Conservation (phyloP, 2,113 vertebrate genomes). For the Callorhinus ursinus region DNA sequence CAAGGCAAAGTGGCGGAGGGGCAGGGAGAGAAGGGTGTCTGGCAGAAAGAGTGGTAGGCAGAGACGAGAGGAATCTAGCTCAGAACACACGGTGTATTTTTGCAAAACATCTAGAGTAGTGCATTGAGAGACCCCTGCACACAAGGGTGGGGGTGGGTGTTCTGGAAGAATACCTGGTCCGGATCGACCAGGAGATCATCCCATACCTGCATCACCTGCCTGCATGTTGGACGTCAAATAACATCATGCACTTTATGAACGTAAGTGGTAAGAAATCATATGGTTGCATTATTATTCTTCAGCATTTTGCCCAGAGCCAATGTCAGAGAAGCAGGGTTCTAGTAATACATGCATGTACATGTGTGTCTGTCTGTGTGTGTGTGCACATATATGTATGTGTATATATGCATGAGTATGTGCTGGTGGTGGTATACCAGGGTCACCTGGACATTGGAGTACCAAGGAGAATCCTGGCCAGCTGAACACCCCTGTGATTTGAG, state of each 20-base stretch:
- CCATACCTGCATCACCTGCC: no score
- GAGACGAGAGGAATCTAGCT: no score
- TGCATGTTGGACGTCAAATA: accelerated
- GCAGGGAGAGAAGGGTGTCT: background rate
- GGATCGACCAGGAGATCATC: background rate
- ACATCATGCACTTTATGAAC: background rate
- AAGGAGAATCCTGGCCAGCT: no score
- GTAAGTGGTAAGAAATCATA: background rate
- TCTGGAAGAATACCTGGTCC: background rate
- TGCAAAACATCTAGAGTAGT: background rate
- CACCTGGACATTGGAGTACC: background rate
- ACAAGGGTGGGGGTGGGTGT: no score
- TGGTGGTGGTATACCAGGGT: background rate
- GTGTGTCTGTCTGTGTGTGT: no score
- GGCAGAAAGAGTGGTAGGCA: background rate
- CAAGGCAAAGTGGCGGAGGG: no score
- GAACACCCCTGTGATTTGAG: background rate
- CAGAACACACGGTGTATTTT: background rate
- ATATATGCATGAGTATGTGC: no score
- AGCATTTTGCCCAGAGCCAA: background rate
- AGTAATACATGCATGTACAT: accelerated
- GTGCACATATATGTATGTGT: no score
- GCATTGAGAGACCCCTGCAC: no score
- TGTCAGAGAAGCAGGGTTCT: background rate
- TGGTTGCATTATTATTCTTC: background rate